Evolutionary conservation across 2,797 vertebrate genomes (phyloP), one percentile per base, ranked within the genome.

Genomic region (Sciurus carolinensis): DNA sequence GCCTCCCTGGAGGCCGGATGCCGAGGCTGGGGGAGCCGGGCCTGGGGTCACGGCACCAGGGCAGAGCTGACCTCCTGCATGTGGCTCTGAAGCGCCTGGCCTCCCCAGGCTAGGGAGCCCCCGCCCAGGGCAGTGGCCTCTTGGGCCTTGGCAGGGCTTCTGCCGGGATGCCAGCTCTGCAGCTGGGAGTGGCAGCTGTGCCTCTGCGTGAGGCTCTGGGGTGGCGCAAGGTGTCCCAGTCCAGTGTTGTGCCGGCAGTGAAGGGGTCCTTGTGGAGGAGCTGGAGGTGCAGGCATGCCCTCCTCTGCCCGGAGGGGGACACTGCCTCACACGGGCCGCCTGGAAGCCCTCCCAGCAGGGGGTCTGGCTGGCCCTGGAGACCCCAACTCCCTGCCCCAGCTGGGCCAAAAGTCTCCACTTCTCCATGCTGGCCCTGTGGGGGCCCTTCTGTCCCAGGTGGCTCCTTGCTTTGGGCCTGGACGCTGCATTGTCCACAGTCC

Each of bases 211-310:
- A 11, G 57, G n/a, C 88, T 95, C 92, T 44, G 36, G 33, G 54
- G 42, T 72, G 77, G 86, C 77, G 69, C 39, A 85, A 91, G 22
- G 0, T 88, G 95, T 76, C 69, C 52, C 76, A 98, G 97, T 94
- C 97, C 94, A 96, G 96, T 95, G 97, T 97, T 97, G 97, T 98
- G 94, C 47, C 66, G 52, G 94, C 47, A 88, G 97, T 96, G 97
- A 96, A 93, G 97, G 92, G 93, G 92, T 84, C 44, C 80, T 5
- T 1, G 7, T 22, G 7, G 2, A 1, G n/a, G 24, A 12, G 24
- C 3, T 14, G 80, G 24, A 2, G 39, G 0, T 1, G 28, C 12
- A 2, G 18, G 13, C 8, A 12, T 2, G 2, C 1, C 5, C 3
- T 0, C 5, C 0, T 0, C 52, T 18, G 1, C 59, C 50, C 0